Evolutionary conservation across 1,140 invertebrate genomes (phyloP).

Genomic region (Rhagoletis pomonella): DNA sequence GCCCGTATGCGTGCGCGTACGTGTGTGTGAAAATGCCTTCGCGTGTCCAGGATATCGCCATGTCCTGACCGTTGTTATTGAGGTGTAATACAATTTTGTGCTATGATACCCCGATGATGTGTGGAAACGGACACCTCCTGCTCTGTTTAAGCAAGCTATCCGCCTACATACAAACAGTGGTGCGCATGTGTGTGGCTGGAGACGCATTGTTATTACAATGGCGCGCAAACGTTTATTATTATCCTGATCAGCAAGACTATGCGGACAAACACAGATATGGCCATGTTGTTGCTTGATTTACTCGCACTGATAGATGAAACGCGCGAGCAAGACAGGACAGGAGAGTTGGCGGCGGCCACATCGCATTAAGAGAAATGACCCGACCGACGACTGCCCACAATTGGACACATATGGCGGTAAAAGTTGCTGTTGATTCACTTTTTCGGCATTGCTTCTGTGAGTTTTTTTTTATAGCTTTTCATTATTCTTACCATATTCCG

Average conservation of each 20-base stretch:
- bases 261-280: neutral
- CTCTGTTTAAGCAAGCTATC: neutral
- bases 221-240: slow-evolving; percentile 54
- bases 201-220: slow-evolving; percentile 41
- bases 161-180: neutral
- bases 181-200: slow-evolving; percentile 4
- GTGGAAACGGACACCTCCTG: neutral
- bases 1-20: neutral
- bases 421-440: slow-evolving; percentile 52
- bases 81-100: slow-evolving; percentile 74
- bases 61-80: slow-evolving; percentile 74
- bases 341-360: slow-evolving; percentile 28
- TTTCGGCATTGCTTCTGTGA: neutral
- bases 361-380: slow-evolving; percentile 44
- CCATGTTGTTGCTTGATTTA: neutral
- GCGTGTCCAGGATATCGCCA: slow-evolving; percentile 60
- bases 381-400: slow-evolving; percentile 56
- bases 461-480: slow-evolving; percentile 11
- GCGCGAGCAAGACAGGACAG: neutral
- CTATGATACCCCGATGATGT: slow-evolving; percentile 57
- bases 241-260: neutral
- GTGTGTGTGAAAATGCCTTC: neutral
- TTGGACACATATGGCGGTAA: slow-evolving; percentile 59
- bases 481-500: slow-evolving; percentile 21
- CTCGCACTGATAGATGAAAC: no score